Evolutionary conservation across 1,140 invertebrate genomes (phyloP).

Genomic region (Drosophila subpulchrella): DNA sequence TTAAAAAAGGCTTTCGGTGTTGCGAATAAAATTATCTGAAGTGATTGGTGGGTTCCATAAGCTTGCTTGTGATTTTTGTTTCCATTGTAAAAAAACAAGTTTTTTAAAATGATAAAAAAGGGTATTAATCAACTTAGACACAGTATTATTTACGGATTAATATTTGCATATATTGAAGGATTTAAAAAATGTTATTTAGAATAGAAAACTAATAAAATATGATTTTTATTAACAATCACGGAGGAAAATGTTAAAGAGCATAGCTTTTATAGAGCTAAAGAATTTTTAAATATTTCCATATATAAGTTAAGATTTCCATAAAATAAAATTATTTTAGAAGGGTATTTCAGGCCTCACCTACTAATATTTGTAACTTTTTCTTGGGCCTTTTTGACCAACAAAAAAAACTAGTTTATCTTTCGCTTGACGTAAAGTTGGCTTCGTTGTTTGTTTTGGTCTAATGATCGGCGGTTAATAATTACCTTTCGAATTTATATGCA

Average conservation of each 20-base stretch:
- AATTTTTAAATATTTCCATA: no score
- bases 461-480: constrained; percentile 21
- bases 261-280: no score
- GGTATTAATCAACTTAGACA: no score
- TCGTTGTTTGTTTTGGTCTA: constrained; percentile 32
- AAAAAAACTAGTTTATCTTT: constrained; percentile 27
- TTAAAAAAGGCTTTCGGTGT: constrained; percentile 7
- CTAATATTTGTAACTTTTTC: background rate
- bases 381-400: background rate
- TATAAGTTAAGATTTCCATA: background rate
- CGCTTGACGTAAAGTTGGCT: constrained; percentile 13
- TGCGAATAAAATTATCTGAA: constrained; percentile 15
- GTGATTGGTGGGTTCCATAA: background rate
- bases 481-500: constrained; percentile 31
- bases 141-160: no score
- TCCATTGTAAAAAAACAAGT: no score
- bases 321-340: background rate
- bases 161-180: no score
- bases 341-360: background rate
- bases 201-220: no score
- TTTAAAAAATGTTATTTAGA: no score
- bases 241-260: no score
- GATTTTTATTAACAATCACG: no score
- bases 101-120: no score
- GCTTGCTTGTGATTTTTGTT: background rate